Evolutionary conservation across 2,113 vertebrate genomes (phyloP).

Genomic region (Mola mola): DNA sequence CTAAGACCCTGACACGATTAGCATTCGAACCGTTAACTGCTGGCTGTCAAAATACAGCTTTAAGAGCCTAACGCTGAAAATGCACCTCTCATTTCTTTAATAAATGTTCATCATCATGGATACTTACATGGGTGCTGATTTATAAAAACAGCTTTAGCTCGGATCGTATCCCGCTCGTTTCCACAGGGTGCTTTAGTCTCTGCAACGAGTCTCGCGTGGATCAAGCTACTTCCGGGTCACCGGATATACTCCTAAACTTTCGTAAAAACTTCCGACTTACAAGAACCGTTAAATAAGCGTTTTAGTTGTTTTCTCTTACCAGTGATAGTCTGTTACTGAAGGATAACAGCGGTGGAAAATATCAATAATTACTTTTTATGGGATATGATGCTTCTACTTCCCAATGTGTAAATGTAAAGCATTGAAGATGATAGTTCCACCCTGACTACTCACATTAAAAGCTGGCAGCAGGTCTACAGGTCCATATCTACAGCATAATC

Average conservation of each 20-base stretch:
- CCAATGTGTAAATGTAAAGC: too few species aligned
- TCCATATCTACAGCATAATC: too few species aligned
- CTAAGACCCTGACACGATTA: slow-evolving; percentile 16
- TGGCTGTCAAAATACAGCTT: background rate
- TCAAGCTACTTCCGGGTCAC: slow-evolving; percentile 51
- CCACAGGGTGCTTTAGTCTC: slow-evolving; percentile 5
- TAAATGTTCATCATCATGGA: fast-evolving
- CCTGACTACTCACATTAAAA: too few species aligned
- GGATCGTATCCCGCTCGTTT: background rate
- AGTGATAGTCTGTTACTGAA: too few species aligned
- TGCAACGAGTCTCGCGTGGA: slow-evolving; percentile 50
- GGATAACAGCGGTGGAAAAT: too few species aligned
- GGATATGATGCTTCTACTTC: too few species aligned
- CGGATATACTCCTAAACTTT: background rate
- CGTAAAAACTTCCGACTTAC: background rate
- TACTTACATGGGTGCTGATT: slow-evolving; percentile 59
- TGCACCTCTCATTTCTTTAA: too few species aligned
- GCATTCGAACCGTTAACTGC: background rate
- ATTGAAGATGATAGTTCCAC: too few species aligned
- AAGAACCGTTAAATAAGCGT: too few species aligned
- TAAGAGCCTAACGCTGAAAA: background rate
- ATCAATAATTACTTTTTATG: too few species aligned
- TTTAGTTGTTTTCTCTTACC: too few species aligned
- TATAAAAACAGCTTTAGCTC: background rate
- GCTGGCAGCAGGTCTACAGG: too few species aligned